Evolutionary conservation across 2,888 invertebrate genomes (phyloP).

Genomic region (Diarsia mendica): DNA sequence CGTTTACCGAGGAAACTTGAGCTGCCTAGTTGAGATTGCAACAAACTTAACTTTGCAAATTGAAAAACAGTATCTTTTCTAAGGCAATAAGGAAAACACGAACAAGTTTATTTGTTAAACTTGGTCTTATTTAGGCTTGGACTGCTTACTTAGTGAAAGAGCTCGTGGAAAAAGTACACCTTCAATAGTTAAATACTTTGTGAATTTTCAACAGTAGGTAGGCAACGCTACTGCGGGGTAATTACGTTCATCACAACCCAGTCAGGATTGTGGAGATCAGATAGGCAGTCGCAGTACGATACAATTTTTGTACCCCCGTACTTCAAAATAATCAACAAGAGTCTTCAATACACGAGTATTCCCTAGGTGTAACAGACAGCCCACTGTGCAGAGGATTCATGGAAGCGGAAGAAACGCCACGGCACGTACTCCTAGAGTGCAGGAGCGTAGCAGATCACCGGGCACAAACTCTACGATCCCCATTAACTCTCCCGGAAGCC

Average conservation of each 20-base stretch:
- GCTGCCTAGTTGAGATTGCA: slow-evolving; percentile 36
- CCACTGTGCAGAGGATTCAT: too few relatives aligned
- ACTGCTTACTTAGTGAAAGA: background rate
- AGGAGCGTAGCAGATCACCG: too few relatives aligned
- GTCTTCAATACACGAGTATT: too few relatives aligned
- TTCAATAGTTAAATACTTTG: background rate
- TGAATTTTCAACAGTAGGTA: background rate
- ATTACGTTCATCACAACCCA: background rate
- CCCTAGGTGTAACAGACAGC: too few relatives aligned
- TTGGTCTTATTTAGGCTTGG: slow-evolving; percentile 9
- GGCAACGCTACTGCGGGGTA: background rate
- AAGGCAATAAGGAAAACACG: slow-evolving; percentile 43
- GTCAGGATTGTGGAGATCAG: too few relatives aligned
- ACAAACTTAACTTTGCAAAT: slow-evolving; percentile 39
- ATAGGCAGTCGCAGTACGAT: background rate
- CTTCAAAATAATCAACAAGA: background rate
- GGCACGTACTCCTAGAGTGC: too few relatives aligned
- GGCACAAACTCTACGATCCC: too few relatives aligned
- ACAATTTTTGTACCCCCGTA: background rate
- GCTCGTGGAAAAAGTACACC: background rate
- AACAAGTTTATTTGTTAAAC: slow-evolving; percentile 16
- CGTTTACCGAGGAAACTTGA: slow-evolving; percentile 47
- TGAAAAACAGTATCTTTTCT: slow-evolving; percentile 46
- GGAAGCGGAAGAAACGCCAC: too few relatives aligned
- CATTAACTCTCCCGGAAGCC: too few relatives aligned